Percentiles rank a stretch among this genome's conserved stretches.
phyloP scores from a whole-genome alignment of 64 coral and sea anemone genomes.

The Pocillopora damicornis region DNA sequence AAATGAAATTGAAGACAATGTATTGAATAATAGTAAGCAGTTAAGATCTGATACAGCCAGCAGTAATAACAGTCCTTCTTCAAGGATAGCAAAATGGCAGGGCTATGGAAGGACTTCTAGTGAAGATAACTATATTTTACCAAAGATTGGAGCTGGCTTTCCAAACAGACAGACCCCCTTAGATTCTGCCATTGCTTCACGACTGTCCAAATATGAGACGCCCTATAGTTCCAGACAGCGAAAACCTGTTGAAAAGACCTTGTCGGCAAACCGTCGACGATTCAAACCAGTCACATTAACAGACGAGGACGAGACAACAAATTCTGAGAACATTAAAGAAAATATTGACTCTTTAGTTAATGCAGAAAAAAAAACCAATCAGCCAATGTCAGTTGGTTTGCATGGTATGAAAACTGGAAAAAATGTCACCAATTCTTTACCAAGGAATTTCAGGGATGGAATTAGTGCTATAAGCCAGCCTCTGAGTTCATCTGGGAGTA shows the following conservation, averaged over 20 bases:
- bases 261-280: conserved; percentile 3
- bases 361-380: neutral
- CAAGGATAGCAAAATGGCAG: conserved; percentile 25
- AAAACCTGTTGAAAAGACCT: neutral
- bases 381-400: neutral
- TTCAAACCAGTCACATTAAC: conserved; percentile 28
- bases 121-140: neutral
- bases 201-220: conserved; percentile 34
- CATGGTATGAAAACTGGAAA: neutral
- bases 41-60: neutral
- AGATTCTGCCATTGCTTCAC: conserved; percentile 14
- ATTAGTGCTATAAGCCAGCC: neutral
- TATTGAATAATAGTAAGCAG: neutral
- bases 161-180: neutral
- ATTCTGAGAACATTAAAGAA: neutral
- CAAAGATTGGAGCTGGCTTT: neutral
- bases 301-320: neutral
- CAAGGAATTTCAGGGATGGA: neutral
- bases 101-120: neutral
- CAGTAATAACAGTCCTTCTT: neutral
- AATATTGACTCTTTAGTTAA: too few relatives aligned
- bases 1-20: neutral
- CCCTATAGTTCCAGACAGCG: conserved; percentile 34
- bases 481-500: neutral
- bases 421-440: neutral